These are phyloP conservation scores for Drosophila setosimentum DNA, from an alignment of 2,888 invertebrate species.

Conservation along the genomic window DNA sequence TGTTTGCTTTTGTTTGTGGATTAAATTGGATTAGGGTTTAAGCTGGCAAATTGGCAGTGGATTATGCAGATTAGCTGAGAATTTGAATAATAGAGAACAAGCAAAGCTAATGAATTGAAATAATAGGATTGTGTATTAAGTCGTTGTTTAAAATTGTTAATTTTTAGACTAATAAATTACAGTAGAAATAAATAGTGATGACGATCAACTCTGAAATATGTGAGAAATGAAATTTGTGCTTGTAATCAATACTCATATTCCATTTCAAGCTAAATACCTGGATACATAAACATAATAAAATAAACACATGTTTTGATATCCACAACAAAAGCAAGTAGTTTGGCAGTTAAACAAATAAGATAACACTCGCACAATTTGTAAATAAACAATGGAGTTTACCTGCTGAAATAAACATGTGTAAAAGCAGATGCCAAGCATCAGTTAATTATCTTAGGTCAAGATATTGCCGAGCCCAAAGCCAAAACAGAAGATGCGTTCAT, in stretches of 20 bases:
- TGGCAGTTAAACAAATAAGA: slow-evolving; percentile 11
- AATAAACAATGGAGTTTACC: slow-evolving; percentile 2
- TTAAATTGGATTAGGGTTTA: slow-evolving; percentile 1
- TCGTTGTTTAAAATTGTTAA: not conserved
- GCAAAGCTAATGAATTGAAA: not conserved
- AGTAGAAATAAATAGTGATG: not conserved
- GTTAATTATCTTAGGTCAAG: slow-evolving; percentile 27
- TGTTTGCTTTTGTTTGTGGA: not conserved
- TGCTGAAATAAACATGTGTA: slow-evolving; percentile 15
- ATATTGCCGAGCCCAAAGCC: too few relatives aligned
- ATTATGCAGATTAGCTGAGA: not conserved
- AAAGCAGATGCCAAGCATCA: slow-evolving; percentile 6
- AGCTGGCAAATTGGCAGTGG: not conserved
- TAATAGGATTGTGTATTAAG: not conserved
- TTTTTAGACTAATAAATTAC: not conserved
- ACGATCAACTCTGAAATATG: not conserved
- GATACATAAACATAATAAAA: not conserved
- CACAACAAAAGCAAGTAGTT: too few relatives aligned
- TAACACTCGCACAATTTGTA: slow-evolving; percentile 4
- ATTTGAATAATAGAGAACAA: not conserved
- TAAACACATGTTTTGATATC: not conserved
- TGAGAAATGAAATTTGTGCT: not conserved
- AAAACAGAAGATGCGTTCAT: not conserved
- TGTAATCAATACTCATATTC: not conserved
- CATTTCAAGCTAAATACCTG: not conserved